Evolutionary conservation across 2,888 invertebrate species (phyloP), one percentile per base, ranked within the genome.

Genomic region (Erebia palarica): DNA sequence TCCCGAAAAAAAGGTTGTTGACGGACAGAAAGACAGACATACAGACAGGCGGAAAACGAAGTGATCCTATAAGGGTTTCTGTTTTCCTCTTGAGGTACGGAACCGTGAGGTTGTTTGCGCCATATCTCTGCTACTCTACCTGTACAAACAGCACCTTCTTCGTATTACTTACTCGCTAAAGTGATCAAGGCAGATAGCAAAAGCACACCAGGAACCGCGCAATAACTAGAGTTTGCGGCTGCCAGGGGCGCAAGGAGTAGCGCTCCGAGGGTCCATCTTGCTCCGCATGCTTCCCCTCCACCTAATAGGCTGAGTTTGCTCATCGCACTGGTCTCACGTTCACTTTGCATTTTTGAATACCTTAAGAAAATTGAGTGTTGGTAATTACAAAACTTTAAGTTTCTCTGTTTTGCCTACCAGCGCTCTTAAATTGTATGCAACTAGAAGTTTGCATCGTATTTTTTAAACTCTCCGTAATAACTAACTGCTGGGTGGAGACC

Each of bases 211-310:
- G 91, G 90, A 0, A 95, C 89, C 0, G 94, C 93, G 75, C 94
- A 94, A 77, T 94, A 94, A 77, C 95, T 95, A 72, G 94, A 93
- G 84, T 94, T 94, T 68, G 95, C 95, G 1, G 95, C 94, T 1
- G 94, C 94, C 51, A 95, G 88, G 2, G 94, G 95, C 1, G 94
- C 93, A 71, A 95, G 84, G 71, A 95, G 89, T 13, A 95, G 85
- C 7, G 94, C 91, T 1, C 95, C 95, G 14, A 95, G 88, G 3
- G 94, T 94, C 94, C 95, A 95, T 9, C 95, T 91, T 65, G 88
- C 93, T 58, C 86, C 92, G 75, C 89, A 91, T 2, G 89, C 93
- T 72, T 91, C 92, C 7, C 89, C 86, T 36, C 81, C 80, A 10
- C 88, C 87, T 44, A 81, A 70, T 21, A 79, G 76, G 60, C 76